Evolutionary conservation across 2,113 vertebrate species (phyloP), one percentile per base, ranked within the genome.

Genomic region (Bufo bufo): DNA sequence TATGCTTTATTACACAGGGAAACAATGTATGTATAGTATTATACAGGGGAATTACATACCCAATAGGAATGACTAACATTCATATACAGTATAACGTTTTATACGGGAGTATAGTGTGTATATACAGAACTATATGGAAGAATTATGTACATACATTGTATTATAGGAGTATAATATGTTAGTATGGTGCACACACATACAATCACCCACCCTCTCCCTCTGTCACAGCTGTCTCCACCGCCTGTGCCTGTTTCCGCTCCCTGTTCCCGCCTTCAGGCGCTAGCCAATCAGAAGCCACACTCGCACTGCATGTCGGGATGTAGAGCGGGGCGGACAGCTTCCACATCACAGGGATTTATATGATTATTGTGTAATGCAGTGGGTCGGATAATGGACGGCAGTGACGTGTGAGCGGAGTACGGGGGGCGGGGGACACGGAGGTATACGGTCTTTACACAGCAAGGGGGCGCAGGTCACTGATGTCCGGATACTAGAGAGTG

Each of bases 201-300:
- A 52, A 9, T 52, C 52, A 6, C 5, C 9, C 5, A 9, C 52
- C 52, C 52, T 9, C 52, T 52, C 52, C 52, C 52, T 52, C 52
- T 6, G 56, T 9, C 58, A 33, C 77, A 0, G 45, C 17, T 45
- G 2, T 23, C 66, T 58, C 66, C 17, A 12, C 17, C 43, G 10
- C 2, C 6, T 12, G 9, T 3, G 6, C 33, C n/a, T 14, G 6
- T 4, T 19, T 75, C 71, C 10, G 8, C 45, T 74, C 74, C 19
- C 19, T 12, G 16, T 86, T 86, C 72, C 84, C 74, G 84, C 84
- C 72, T 86, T 58, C 45, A 2, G 13, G 45, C 58, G 11, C 4
- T 6, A 65, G 43, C 84, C 74, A 86, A 86, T 86, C 84, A 86
- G 84, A 2, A 17, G 0, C 5, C 33, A 6, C 33, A 33, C 43